These are phyloP conservation scores for Indicator maculatus DNA, from an alignment of 2,113 vertebrate genomes.

Conservation along the genomic window DNA sequence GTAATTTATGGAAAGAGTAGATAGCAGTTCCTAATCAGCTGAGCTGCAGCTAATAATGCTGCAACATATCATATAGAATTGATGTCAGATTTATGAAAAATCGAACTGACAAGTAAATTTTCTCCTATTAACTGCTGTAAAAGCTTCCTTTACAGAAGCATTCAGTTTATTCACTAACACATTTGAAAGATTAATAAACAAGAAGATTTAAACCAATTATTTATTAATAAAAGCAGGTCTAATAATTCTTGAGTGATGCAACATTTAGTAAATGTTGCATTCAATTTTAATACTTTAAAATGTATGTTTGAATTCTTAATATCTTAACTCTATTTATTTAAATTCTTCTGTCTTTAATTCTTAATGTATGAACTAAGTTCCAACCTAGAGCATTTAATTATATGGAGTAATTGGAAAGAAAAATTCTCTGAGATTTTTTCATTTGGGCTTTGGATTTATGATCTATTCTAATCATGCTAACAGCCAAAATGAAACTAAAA, in stretches of 20 bases:
- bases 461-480: neutral
- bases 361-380: neutral
- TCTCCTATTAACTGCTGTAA: neutral
- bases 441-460: neutral
- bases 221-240: neutral
- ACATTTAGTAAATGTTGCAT: neutral
- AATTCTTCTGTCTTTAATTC: neutral
- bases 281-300: neutral
- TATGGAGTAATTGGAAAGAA: neutral
- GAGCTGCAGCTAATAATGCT: slow-evolving; percentile 18
- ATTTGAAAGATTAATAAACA: neutral
- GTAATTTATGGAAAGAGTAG: slow-evolving; percentile 47
- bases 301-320: neutral
- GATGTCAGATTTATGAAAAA: slow-evolving; percentile 23
- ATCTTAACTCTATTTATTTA: neutral
- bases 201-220: neutral
- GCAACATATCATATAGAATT: slow-evolving; percentile 1
- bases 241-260: neutral
- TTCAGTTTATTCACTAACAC: neutral
- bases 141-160: neutral
- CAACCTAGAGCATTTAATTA: neutral
- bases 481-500: neutral
- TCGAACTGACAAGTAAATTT: slow-evolving; percentile 36
- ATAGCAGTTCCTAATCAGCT: slow-evolving; percentile 45
- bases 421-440: neutral